Evolutionary conservation across 2,113 vertebrate genomes (phyloP), one percentile per base, ranked within the genome.

Genomic region (Brachionichthys hirsutus): DNA sequence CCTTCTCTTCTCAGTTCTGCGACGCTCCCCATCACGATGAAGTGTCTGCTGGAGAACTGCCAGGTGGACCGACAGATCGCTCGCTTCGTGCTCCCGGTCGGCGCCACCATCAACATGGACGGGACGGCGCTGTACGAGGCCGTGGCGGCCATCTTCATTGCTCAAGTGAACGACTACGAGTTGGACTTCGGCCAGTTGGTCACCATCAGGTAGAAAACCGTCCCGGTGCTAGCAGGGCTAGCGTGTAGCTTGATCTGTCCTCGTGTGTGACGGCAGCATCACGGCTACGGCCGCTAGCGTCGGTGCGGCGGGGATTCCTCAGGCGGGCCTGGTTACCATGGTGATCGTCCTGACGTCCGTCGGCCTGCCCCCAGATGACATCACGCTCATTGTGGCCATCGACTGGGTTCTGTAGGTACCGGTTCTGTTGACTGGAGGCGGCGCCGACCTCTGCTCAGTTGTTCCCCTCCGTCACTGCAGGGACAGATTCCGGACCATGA

Each of bases 51-150:
- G 85, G 94, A 96, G 67, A 95, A 95, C 91, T 95, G 94, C 0
- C 52, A 89, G 0, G 92, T 95, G 0, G 93, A 96, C 84, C 71
- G 93, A 0, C 93, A 93, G 0, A 93, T 96, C 6, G 93, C 94
- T 0, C 91, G 94, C 0, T 94, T 95, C 0, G 94, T 95, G 17
- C 90, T 95, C 1, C 94, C 94, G 0, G 93, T 95, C 0, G 94
- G 94, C 0, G 94, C 94, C 59, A 96, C 94, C 66, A 95, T 95
- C 85, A 95, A 95, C 79, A 95, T 95, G 94, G 94, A 95, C 0
- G 94, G 94, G 48, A 95, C 94, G 0, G 94, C 94, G 0, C 91
- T 95, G 7, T 94, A 96, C 0, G 94, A 96, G 61, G 94, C 94
- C 0, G 93, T 95, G 2, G 94, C 94, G 0, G 92, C 94, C 35